These are phyloP conservation scores for Ammospiza maritima DNA, from an alignment of 2,797 vertebrate genomes.

Conservation along the genomic window DNA sequence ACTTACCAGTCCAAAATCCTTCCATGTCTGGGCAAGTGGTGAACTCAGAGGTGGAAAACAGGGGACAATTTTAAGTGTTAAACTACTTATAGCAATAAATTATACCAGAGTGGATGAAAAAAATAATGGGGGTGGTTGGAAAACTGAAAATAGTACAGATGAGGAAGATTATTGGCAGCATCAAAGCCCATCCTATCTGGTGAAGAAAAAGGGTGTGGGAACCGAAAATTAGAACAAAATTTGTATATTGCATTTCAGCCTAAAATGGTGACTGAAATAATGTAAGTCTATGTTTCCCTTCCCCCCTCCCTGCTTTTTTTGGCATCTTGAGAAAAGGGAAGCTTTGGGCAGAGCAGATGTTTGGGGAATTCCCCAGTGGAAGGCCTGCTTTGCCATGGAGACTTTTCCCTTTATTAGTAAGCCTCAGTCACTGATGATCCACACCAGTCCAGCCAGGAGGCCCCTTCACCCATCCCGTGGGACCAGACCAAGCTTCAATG, in stretches of 20 bases:
- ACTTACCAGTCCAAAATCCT: background rate
- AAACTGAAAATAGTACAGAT: background rate
- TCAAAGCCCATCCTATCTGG: background rate
- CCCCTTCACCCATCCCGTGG: background rate
- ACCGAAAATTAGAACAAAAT: slow-evolving; percentile 10
- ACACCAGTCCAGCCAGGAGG: background rate
- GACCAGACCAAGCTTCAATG: background rate
- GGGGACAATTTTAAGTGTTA: background rate
- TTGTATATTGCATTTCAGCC: slow-evolving; percentile 21
- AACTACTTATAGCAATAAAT: background rate
- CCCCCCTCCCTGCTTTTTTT: slow-evolving; percentile 33
- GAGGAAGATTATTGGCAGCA: background rate
- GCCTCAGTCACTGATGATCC: background rate
- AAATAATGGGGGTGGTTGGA: background rate
- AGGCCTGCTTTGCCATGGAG: slow-evolving; percentile 15
- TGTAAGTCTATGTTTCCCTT: slow-evolving; percentile 11
- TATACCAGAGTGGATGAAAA: background rate
- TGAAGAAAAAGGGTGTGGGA: background rate
- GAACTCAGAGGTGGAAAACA: background rate
- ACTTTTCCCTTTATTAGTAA: slow-evolving; percentile 36
- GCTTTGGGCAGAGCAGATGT: slow-evolving; percentile 27
- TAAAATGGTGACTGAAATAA: slow-evolving; percentile 14
- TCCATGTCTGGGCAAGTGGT: background rate
- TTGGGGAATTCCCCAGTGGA: slow-evolving; percentile 66
- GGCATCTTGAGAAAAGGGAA: slow-evolving; percentile 64